These are phyloP conservation scores for Neria commutata DNA, from an alignment of 2,888 invertebrate species.

Conservation along the genomic window DNA sequence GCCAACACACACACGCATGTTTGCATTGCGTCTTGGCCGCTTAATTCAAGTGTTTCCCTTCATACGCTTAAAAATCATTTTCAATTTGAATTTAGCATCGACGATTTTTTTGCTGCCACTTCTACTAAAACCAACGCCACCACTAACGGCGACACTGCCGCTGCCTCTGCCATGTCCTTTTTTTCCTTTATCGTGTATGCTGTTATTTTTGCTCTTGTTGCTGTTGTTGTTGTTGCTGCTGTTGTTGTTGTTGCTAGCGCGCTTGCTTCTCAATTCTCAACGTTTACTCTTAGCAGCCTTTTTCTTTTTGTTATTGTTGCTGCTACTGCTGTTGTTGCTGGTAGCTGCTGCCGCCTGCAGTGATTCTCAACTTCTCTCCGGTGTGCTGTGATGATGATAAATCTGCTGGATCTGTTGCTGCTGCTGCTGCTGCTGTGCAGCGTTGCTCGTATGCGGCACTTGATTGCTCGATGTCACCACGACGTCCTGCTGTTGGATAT, in stretches of 20 bases:
- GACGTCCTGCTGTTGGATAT: constrained; percentile 57
- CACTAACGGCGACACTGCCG: too few species aligned
- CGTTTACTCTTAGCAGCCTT: constrained; percentile 58
- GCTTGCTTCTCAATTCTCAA: constrained; percentile 39
- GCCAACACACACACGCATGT: too few species aligned
- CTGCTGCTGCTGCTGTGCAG: constrained; percentile 31
- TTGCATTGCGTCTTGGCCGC: too few species aligned
- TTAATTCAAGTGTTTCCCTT: too few species aligned
- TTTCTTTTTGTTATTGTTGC: constrained; percentile 51
- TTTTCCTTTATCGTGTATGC: neutral
- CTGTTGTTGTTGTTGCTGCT: constrained; percentile 3
- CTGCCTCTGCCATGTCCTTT: constrained; percentile 1
- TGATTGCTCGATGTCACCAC: constrained; percentile 59
- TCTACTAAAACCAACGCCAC: too few species aligned
- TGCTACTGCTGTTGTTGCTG: constrained; percentile 21
- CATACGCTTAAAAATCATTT: constrained; percentile 46
- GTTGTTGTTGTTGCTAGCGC: constrained; percentile 3
- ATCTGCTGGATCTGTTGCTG: constrained; percentile 59
- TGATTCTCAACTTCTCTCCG: constrained; percentile 63
- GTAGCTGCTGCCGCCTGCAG: constrained; percentile 46
- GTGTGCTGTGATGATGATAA: constrained; percentile 61
- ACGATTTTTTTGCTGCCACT: neutral
- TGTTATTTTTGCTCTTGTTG: neutral
- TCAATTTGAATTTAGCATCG: constrained; percentile 38
- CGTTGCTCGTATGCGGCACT: constrained; percentile 44